Conservation (phyloP, 1,140 invertebrate genomes). For the Pseudomyrmex concolor region DNA sequence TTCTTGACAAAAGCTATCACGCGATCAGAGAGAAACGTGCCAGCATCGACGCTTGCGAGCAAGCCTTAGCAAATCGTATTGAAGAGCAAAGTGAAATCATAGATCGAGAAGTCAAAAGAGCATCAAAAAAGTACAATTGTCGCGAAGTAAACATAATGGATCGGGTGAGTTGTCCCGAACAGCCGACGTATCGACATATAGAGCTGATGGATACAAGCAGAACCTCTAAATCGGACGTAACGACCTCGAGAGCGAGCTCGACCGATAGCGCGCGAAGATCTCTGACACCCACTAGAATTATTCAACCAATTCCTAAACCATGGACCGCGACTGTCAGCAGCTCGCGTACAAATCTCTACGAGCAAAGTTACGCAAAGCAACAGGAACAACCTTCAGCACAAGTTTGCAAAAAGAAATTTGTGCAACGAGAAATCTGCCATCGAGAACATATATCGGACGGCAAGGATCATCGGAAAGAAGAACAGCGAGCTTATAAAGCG, state of each 20-base stretch:
- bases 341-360: slow-evolving; percentile 74
- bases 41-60: slow-evolving; percentile 73
- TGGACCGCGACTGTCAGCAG: slow-evolving; percentile 82
- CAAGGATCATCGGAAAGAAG: slow-evolving; percentile 75
- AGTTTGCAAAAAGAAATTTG: slow-evolving; percentile 74
- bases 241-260: slow-evolving; percentile 77
- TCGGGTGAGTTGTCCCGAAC: slow-evolving; percentile 78
- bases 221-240: slow-evolving; percentile 70
- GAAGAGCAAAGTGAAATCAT: slow-evolving; percentile 48
- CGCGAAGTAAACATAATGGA: slow-evolving; percentile 75
- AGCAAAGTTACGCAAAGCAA: slow-evolving; percentile 68
- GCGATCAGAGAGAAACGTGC: slow-evolving; percentile 75
- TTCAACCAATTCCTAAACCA: slow-evolving; percentile 81
- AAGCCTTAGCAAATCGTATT: slow-evolving; percentile 42
- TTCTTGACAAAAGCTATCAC: slow-evolving; percentile 72
- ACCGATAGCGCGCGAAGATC: slow-evolving; percentile 81
- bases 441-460: slow-evolving; percentile 74
- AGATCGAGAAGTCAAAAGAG: slow-evolving; percentile 63
- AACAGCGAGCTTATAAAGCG: slow-evolving; percentile 75
- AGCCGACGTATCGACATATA: slow-evolving; percentile 77
- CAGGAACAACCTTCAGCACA: slow-evolving; percentile 64
- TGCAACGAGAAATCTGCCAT: slow-evolving; percentile 74
- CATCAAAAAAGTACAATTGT: slow-evolving; percentile 15
- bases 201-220: slow-evolving; percentile 74
- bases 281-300: slow-evolving; percentile 82